Evolutionary conservation across 2,888 invertebrate species (phyloP).

Genomic region (Mythimna pallens): DNA sequence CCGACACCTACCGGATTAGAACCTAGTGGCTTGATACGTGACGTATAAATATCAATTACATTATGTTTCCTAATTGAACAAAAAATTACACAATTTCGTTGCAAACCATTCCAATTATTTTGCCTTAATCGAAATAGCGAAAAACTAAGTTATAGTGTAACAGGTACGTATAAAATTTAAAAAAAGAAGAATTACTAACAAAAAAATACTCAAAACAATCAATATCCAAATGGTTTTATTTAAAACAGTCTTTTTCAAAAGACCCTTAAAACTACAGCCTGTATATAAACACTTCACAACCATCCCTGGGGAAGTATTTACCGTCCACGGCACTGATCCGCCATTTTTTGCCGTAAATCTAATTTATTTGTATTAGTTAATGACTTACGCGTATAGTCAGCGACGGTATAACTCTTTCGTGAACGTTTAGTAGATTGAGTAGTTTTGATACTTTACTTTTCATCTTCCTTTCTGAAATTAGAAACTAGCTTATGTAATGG

Average conservation of each 20-base stretch:
- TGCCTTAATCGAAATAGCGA: background rate
- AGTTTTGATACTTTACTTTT: slow-evolving; percentile 75
- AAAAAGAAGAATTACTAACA: too few species aligned
- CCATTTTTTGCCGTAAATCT: slow-evolving; percentile 90
- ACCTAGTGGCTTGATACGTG: too few species aligned
- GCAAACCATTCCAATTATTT: background rate
- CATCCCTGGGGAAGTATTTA: slow-evolving; percentile 85
- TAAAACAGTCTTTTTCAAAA: background rate
- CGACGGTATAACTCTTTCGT: slow-evolving; percentile 85
- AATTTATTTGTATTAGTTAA: slow-evolving; percentile 91
- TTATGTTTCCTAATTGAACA: too few species aligned
- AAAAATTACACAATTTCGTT: background rate
- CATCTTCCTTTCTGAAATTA: too few species aligned
- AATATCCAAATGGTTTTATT: background rate
- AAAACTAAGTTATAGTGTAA: background rate
- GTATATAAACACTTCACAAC: slow-evolving; percentile 76
- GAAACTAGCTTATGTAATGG: too few species aligned
- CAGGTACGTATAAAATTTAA: too few species aligned
- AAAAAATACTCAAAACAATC: background rate
- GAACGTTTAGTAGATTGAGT: slow-evolving; percentile 45
- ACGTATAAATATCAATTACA: too few species aligned
- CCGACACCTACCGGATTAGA: too few species aligned
- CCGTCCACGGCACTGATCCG: slow-evolving; percentile 78
- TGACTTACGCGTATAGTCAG: slow-evolving; percentile 86
- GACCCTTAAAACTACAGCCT: slow-evolving; percentile 68